Conservation (phyloP, 2,113 vertebrate genomes). For the Taxidea taxus region DNA sequence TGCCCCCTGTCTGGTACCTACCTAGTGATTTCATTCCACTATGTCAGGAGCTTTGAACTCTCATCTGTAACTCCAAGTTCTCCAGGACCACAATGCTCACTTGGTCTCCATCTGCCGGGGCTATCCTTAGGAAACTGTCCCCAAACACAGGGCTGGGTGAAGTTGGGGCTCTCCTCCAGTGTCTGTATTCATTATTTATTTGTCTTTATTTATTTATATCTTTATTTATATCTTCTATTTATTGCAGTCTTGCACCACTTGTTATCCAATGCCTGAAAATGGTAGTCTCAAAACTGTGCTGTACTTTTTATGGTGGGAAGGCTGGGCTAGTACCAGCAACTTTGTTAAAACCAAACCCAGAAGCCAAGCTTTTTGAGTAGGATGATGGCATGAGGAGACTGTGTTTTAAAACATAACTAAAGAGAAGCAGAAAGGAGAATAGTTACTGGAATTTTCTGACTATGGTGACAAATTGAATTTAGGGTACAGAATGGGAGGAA, state of each 20-base stretch:
- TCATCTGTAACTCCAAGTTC: neutral
- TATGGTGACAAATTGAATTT: too few species aligned
- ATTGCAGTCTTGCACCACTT: neutral
- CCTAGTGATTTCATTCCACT: neutral
- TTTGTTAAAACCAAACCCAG: neutral
- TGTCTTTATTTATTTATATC: too few species aligned
- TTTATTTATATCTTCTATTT: too few species aligned
- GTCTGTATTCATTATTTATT: neutral
- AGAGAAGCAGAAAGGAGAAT: neutral
- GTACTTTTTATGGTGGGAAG: neutral
- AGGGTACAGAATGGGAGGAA: neutral
- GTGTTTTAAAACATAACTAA: neutral
- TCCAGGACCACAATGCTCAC: too few species aligned
- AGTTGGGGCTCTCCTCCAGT: fast-evolving
- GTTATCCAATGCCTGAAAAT: neutral
- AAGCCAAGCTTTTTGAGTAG: neutral
- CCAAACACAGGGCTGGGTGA: neutral
- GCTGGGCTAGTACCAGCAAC: neutral
- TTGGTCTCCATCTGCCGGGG: neutral
- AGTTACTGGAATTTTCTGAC: neutral
- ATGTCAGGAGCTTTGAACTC: neutral
- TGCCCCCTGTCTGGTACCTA: too few species aligned
- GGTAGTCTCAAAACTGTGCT: neutral
- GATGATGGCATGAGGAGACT: neutral
- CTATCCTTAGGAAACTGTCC: neutral